Evolutionary conservation across 2,888 invertebrate genomes (phyloP).

Genomic region (Selenia dentaria): DNA sequence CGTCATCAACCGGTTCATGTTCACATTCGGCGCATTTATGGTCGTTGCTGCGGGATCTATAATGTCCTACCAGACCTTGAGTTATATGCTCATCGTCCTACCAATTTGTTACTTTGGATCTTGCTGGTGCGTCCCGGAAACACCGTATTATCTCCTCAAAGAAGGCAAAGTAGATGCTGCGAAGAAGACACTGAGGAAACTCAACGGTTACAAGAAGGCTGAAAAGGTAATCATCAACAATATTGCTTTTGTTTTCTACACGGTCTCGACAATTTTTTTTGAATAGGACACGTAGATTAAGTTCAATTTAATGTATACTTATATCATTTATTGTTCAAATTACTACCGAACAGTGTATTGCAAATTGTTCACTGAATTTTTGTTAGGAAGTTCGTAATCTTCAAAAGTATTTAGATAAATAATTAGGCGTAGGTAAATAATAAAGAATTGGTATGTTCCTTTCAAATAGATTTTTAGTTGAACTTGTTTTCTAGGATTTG

Average conservation of each 20-base stretch:
- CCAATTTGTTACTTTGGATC: conserved; percentile 69
- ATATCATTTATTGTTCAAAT: no score
- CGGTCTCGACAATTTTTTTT: no score
- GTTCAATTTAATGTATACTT: no score
- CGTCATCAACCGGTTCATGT: conserved; percentile 54
- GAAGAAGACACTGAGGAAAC: conserved; percentile 52
- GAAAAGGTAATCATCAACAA: conserved; percentile 39
- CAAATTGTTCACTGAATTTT: no score
- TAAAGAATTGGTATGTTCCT: no score
- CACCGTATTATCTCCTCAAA: conserved; percentile 83
- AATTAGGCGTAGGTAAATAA: no score
- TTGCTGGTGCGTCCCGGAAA: conserved; percentile 83
- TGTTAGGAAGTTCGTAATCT: no score
- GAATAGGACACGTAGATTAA: no score
- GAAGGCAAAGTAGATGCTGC: conserved; percentile 68
- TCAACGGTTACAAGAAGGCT: conserved; percentile 60
- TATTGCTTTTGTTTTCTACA: no score
- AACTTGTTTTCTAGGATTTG: conserved; percentile 39
- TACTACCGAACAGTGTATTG: no score
- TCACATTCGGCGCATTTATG: conserved; percentile 62
- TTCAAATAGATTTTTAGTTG: neutral
- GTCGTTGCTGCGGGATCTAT: conserved; percentile 63
- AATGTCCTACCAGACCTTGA: conserved; percentile 55
- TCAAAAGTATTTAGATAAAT: no score
- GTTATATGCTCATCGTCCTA: conserved; percentile 67